Evolutionary conservation across 1,140 invertebrate species (phyloP), one percentile per base, ranked within the genome.

Genomic region (Teleopsis dalmanni): DNA sequence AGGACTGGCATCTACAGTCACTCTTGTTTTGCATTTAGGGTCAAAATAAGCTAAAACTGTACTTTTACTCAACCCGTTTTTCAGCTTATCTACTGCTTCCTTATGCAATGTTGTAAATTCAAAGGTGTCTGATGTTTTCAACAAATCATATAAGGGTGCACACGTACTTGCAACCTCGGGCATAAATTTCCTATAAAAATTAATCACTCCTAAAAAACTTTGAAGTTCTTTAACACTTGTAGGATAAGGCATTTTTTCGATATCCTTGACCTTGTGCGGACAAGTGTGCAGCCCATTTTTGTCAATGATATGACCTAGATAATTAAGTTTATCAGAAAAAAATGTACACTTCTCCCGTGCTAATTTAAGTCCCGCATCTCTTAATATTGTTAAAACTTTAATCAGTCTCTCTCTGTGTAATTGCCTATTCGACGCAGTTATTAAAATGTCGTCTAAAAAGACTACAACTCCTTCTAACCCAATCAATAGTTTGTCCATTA

Each of bases 151-250:
- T 29, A 71, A 54, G 4, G 67, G 65, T n/a, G n/a, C n/a, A n/a
- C n/a, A n/a, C n/a, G n/a, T n/a, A n/a, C n/a, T 42, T 16, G 57
- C 52, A 5, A 70, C 47, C 48, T 72, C 62, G 14, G 48, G 51
- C n/a, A 71, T 46, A 52, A 72, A 72, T 45, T 60, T 57, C 1
- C 52, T 36, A 54, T 62, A 65, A 54, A 59, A 67, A 51, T 58
- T 65, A 14, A 62, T 50, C 16, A 60, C 37, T 1, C 61, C 61
- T 34, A 64, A 21, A 50, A 64, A 64, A 13, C 56, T 52, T 34
- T 56, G 52, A 33, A 69, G 37, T 41, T 64, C 45, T 5, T 54
- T 53, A 2, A 61, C 34, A 43, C 60, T 51, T 29, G 8, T 43
- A 2, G 61, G 60, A 14, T 31, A 43, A 3, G 54, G 53, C 8